Conservation (phyloP, 2,797 vertebrate species). For the Melanotaenia parkinsoni region DNA sequence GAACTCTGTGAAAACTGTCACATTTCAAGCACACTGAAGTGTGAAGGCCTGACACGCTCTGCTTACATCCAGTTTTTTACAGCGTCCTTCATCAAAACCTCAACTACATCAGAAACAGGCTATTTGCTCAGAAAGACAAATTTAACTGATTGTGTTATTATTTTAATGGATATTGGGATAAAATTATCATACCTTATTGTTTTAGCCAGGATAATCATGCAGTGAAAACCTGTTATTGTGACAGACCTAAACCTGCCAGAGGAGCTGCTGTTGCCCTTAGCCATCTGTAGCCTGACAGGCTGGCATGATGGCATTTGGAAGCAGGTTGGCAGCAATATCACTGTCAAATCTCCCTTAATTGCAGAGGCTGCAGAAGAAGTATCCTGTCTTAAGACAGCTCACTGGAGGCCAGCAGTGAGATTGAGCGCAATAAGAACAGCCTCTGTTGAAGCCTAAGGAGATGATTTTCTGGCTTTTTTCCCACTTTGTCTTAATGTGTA, state of each 20-base stretch:
- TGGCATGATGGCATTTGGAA: background rate
- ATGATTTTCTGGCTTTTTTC: conserved; percentile 39
- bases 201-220: background rate
- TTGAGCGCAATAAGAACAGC: conserved; percentile 27
- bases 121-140: background rate
- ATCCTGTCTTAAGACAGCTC: conserved; percentile 16
- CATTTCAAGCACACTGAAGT: conserved; percentile 32
- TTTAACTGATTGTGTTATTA: background rate
- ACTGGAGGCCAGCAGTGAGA: conserved; percentile 24
- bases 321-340: conserved; percentile 8
- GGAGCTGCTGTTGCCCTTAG: background rate
- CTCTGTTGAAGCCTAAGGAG: conserved; percentile 19
- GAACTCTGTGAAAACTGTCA: conserved; percentile 31
- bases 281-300: conserved; percentile 4
- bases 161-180: background rate
- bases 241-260: conserved; percentile 5
- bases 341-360: conserved; percentile 13
- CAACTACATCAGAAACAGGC: background rate
- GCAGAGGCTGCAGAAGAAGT: conserved; percentile 35
- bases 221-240: background rate
- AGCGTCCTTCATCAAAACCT: conserved; percentile 7
- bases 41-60: conserved; percentile 29
- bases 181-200: background rate
- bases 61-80: conserved; percentile 19
- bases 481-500: conserved; percentile 15